A percentile compares a stretch with the other conserved stretches of the same genome.
These are phyloP conservation scores for Struthio camelus DNA, from an alignment of 2,113 vertebrate genomes.

Conservation along the genomic window DNA sequence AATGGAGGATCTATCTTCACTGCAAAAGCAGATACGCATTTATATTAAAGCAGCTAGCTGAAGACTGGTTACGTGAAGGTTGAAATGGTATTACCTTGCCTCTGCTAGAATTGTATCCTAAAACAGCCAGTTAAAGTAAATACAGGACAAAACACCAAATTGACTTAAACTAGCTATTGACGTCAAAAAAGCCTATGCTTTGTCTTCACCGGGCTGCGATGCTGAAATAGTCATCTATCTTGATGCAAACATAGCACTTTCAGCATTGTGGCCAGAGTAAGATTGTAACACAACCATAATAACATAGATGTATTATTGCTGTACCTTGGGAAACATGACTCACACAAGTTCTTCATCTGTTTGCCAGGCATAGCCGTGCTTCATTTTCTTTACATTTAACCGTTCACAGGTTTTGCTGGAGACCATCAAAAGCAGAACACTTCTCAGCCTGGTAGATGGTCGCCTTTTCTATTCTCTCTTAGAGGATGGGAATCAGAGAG, in stretches of 20 bases:
- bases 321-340: neutral
- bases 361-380: neutral
- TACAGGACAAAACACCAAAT: neutral
- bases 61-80: neutral
- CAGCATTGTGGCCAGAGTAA: fast-evolving
- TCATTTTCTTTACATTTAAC: fast-evolving
- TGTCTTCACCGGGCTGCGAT: neutral
- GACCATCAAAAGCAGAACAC: neutral
- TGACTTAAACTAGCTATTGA: neutral
- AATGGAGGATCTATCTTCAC: neutral
- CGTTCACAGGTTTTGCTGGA: neutral
- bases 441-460: neutral
- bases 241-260: fast-evolving
- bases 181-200: neutral
- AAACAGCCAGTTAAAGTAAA: neutral
- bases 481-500: fast-evolving
- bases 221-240: neutral
- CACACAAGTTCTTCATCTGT: neutral
- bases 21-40: neutral
- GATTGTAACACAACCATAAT: neutral
- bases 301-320: neutral
- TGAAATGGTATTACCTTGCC: neutral
- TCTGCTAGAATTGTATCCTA: neutral
- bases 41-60: neutral
- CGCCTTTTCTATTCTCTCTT: neutral